Evolutionary conservation across 1,140 invertebrate species (phyloP), one percentile per base, ranked within the genome.

Genomic region (Venturia canescens): DNA sequence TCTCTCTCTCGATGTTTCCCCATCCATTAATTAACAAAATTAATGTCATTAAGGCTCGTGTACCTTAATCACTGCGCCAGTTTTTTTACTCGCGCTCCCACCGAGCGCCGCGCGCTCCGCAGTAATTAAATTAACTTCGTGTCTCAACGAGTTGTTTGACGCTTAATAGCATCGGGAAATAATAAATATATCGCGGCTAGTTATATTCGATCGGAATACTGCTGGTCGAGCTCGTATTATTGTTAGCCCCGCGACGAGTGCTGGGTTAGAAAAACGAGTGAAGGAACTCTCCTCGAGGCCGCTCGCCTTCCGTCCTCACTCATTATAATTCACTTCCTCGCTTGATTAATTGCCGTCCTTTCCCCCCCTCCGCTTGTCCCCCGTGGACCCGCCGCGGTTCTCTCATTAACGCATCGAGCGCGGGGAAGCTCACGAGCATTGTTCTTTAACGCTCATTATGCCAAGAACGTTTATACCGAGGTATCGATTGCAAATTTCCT

Each of bases 291-390:
- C 57, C 63, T 77, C 75, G 75, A 77, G 57, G 18, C 53, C 21
- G 50, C 1, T 66, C 29, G 57, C 57, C 60, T 77, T 66, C 75
- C 31, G 29, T 66, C 75, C 34, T 66, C 57, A 34, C 57, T 63
- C 57, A 77, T 77, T 77, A 77, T 77, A 77, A 77, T 77, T 77
- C 57, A 77, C 75, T 77, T 77, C 75, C 75, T 77, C 60, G 75
- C 53, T 77, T 77, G 75, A 77, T 77, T 77, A 77, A 77, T 77
- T 77, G 75, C 60, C 60, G 57, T 63, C 75, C 18, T 63, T 77
- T 16, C 18, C 75, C 53, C 26, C 48, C n/a, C 21, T 5, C 15
- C 66, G 13, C 66, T 5, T 53, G 3, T 21, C 11, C 29, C 53
- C 53, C 72, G n/a, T 34, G 50, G 50, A 53, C 16, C 50, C 50